These are phyloP conservation scores for Clarias platycephalus DNA, from an alignment of 2,797 vertebrate genomes.

Conservation along the genomic window DNA sequence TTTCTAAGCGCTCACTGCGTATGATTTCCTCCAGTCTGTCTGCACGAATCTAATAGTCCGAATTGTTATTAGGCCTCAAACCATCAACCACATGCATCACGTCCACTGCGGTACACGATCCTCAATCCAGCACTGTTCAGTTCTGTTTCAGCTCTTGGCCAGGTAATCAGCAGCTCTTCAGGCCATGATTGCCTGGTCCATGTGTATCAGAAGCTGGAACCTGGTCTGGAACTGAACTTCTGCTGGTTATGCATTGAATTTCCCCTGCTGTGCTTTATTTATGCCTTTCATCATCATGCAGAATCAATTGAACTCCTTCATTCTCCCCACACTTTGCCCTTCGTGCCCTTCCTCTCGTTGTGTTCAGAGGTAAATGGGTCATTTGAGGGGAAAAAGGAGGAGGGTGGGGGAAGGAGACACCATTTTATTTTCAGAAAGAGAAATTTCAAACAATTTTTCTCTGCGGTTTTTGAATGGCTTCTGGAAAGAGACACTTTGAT, in stretches of 20 bases:
- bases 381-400: conserved; percentile 73
- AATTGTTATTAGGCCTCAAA: conserved; percentile 3
- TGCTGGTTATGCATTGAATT: conserved; percentile 66
- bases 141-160: conserved; percentile 18
- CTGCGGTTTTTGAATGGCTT: conserved; percentile 10
- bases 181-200: conserved; percentile 14
- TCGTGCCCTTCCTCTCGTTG: conserved; percentile 72
- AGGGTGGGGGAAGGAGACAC: neutral
- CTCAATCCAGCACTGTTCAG: conserved; percentile 2
- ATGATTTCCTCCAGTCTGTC: neutral
- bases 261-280: conserved; percentile 53
- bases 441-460: conserved; percentile 25
- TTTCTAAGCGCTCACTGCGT: neutral
- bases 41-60: conserved; percentile 16
- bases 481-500: conserved; percentile 28
- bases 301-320: conserved; percentile 69
- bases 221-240: conserved; percentile 40
- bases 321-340: conserved; percentile 67
- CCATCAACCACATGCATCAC: neutral
- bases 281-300: conserved; percentile 59
- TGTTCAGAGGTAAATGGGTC: conserved; percentile 81
- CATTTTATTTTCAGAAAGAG: conserved; percentile 38
- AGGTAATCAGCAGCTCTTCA: conserved; percentile 33
- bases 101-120: neutral
- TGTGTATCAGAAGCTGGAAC: conserved; percentile 28